Percentiles rank a stretch among this genome's conserved stretches.
Conservation (phyloP, 2,888 invertebrate genomes). For the Caenorhabditis imperialis region DNA sequence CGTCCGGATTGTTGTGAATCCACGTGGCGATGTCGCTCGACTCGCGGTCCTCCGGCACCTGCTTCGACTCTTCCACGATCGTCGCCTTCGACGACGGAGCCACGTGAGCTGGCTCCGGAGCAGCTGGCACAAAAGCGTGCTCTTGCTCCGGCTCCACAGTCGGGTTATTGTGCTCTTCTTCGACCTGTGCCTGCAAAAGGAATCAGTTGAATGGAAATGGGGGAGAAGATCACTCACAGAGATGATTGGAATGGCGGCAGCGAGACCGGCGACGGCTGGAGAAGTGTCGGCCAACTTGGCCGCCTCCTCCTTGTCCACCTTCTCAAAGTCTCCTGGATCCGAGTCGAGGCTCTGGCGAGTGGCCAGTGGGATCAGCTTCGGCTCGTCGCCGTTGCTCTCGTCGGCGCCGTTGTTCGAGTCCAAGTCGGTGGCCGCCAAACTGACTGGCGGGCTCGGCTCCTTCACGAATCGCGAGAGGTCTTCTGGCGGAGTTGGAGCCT, state of each 20-base stretch:
- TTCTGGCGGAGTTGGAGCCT: constrained; percentile 46
- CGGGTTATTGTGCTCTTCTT: constrained; percentile 40
- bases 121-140: constrained; percentile 21
- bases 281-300: constrained; percentile 39
- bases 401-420: constrained; percentile 41
- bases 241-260: constrained; percentile 50
- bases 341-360: constrained; percentile 52
- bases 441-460: constrained; percentile 51
- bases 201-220: neutral
- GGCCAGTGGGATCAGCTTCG: constrained; percentile 45
- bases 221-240: constrained; percentile 22
- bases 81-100: constrained; percentile 49
- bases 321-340: constrained; percentile 56
- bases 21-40: constrained; percentile 48
- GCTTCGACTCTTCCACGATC: constrained; percentile 50
- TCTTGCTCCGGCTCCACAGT: constrained; percentile 19
- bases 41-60: constrained; percentile 44
- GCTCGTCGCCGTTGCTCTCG: constrained; percentile 25
- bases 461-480: constrained; percentile 46
- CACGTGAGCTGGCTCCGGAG: constrained; percentile 15
- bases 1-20: constrained; percentile 52
- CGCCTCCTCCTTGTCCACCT: constrained; percentile 47
- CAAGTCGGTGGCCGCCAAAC: constrained; percentile 42
- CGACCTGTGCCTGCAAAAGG: constrained; percentile 45
- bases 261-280: constrained; percentile 55